Base-by-base conservation (phyloP, 1,140 invertebrate species). In the Mycetomoellerius zeteki region DNA sequence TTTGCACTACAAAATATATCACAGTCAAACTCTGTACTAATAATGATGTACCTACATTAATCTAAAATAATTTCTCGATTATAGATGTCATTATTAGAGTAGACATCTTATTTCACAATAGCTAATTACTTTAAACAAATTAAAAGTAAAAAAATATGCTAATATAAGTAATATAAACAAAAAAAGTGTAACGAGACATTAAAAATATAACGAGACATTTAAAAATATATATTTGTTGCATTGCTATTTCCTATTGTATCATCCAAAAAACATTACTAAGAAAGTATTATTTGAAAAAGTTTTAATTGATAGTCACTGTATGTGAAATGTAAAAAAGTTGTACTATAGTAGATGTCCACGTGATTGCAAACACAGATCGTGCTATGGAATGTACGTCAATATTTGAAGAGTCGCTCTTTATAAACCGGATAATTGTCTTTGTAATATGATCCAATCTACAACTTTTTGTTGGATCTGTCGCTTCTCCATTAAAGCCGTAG, bases 401-500 rank as follows among this genome's bases (percentile, higher is more conserved):
- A 47, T 24, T 37, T 37, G 10, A 69, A 54, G 27, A 37, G 12
- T 2, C 6, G n/a, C 30, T 30, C 72, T 80, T 94, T 80, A 93
- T 82, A 93, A 7, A 24, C 91, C 92, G 24, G 90, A 89, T 10
- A 94, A 80, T 86, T 93, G 91, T 85, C 88, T 94, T 69, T 95
- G 93, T 7, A 94, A 86, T 6, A 90, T 92, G 16, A 96, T 14
- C 96, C 96, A 96, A 92, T 96, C 96, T 10, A 80, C 14, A 7
- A 94, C 43, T 90, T 95, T 95, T 76, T 96, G 96, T 0, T 89
- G 85, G 0, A 93, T 69, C 37, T 90, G 94, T 85, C 96, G 95
- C 80, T 94, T 91, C 87, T 96, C 86, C 10, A 94, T 88, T 7
- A 97, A 93, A 56, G 95, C 93, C 58, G 95, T 93, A 10, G 96